Evolutionary conservation across 2,797 vertebrate genomes (phyloP).

Genomic region (Manis crassicaudata): DNA sequence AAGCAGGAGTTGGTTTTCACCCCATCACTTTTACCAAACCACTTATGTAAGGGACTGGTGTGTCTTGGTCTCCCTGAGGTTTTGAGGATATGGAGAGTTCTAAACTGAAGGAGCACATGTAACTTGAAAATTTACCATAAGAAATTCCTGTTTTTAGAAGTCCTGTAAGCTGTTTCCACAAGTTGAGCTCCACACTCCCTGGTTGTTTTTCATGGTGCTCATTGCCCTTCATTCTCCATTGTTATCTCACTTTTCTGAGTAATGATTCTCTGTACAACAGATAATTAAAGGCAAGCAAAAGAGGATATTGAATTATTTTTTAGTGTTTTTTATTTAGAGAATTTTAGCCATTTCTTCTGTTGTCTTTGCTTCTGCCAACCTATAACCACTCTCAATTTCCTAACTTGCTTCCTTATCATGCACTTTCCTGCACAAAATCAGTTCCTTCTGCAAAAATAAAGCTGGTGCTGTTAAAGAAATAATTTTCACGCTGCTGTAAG

Average conservation of each 20-base stretch:
- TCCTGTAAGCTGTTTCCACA: background rate
- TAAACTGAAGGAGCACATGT: background rate
- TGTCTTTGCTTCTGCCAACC: background rate
- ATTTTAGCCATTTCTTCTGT: background rate
- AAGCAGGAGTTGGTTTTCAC: background rate
- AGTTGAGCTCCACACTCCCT: background rate
- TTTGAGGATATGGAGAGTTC: background rate
- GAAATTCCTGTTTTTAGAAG: background rate
- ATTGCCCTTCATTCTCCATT: background rate
- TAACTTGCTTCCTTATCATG: background rate
- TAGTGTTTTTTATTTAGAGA: background rate
- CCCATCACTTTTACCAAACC: background rate
- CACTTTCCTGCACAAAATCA: background rate
- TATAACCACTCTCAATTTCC: background rate
- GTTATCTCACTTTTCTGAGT: background rate
- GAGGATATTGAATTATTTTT: background rate
- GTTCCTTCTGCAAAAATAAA: background rate
- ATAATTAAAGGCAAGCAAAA: background rate
- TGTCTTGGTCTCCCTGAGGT: background rate
- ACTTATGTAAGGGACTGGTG: background rate
- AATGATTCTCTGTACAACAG: background rate
- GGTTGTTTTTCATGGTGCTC: background rate
- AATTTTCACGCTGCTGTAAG: background rate
- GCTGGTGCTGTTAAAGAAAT: background rate
- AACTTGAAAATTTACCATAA: background rate